A percentile compares a stretch with the other conserved stretches of the same genome.
Conservation (phyloP, 2,113 vertebrate species). For the Boulengeromyrus knoepffleri region DNA sequence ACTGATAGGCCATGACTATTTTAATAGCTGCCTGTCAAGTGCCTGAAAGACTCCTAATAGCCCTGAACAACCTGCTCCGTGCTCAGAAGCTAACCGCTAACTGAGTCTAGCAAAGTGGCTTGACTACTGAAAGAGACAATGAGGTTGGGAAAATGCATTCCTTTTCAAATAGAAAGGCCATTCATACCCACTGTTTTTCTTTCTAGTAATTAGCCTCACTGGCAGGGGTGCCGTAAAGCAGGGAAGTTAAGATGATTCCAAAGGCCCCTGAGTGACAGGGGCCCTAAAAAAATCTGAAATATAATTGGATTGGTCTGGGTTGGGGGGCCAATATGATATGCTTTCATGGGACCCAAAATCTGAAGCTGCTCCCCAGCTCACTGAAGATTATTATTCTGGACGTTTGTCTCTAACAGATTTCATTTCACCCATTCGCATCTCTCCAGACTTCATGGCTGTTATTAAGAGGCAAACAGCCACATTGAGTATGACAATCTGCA, state of each 20-base stretch:
- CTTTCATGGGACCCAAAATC: background rate
- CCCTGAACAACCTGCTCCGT: constrained; percentile 20
- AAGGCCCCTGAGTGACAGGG: background rate
- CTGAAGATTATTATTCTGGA: constrained; percentile 21
- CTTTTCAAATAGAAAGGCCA: constrained; percentile 21
- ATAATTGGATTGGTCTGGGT: background rate
- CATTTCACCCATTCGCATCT: constrained; percentile 16
- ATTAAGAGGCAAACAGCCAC: background rate
- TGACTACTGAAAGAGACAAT: constrained; percentile 8
- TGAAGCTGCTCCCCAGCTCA: background rate
- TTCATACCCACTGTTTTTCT: constrained; percentile 18
- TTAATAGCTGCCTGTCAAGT: constrained; percentile 18
- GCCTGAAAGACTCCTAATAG: constrained; percentile 26
- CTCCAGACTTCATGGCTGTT: background rate
- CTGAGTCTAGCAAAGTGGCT: constrained; percentile 8
- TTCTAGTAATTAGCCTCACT: constrained; percentile 34
- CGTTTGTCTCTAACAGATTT: constrained; percentile 24
- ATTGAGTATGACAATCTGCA: background rate
- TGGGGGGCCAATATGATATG: background rate
- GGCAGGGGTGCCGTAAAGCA: background rate
- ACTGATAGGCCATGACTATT: background rate
- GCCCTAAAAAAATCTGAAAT: background rate
- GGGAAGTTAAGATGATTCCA: background rate
- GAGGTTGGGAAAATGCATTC: constrained; percentile 16
- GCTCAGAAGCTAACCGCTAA: constrained; percentile 19